Conservation (phyloP, 2,888 invertebrate genomes). For the Rutpela maculata region DNA sequence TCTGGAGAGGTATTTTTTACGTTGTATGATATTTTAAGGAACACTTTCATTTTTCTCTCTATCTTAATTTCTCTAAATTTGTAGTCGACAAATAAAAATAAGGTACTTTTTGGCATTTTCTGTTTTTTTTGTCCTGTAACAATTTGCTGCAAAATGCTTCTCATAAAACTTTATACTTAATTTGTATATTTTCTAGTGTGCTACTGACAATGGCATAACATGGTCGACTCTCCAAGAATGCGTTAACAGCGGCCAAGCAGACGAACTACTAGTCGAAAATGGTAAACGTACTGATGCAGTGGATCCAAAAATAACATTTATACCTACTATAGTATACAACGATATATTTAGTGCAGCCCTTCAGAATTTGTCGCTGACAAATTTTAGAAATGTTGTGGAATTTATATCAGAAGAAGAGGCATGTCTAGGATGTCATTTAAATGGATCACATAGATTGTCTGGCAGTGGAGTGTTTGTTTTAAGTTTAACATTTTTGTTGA, state of each 20-base stretch:
- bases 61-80: too few relatives aligned
- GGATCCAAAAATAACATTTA: neutral
- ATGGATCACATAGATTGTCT: neutral
- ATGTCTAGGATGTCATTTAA: neutral
- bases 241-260: neutral
- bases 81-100: too few relatives aligned
- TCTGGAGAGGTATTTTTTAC: too few relatives aligned
- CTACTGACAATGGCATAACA: neutral
- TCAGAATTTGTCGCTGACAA: neutral
- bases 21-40: too few relatives aligned
- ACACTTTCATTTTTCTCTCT: too few relatives aligned
- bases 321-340: conserved; percentile 26
- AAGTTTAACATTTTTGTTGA: neutral
- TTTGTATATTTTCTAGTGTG: conserved; percentile 9
- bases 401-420: neutral
- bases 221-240: neutral
- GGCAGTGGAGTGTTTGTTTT: neutral
- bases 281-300: conserved; percentile 5
- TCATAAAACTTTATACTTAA: too few relatives aligned
- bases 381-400: neutral
- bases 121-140: too few relatives aligned
- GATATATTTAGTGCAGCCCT: neutral
- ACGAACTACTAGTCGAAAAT: neutral
- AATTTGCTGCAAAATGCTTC: too few relatives aligned
- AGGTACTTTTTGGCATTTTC: too few relatives aligned